A percentile compares a stretch with the other conserved stretches of the same genome.
Conservation (phyloP, 2,113 vertebrate genomes). For the Gavia stellata region DNA sequence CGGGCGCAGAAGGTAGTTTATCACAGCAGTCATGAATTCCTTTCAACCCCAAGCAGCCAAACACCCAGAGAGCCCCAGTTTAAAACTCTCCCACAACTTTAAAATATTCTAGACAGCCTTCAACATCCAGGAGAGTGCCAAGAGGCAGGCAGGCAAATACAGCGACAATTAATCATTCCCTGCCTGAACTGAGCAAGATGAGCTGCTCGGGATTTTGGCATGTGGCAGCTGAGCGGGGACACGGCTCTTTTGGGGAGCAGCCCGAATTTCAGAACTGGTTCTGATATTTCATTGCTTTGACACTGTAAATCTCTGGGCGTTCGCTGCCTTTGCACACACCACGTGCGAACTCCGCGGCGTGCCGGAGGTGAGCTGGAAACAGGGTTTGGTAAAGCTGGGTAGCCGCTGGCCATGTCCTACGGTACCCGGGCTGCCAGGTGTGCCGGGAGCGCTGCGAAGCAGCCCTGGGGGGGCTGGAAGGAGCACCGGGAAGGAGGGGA, state of each 20-base stretch:
- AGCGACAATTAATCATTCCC: neutral
- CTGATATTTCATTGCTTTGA: neutral
- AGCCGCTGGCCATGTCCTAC: fast-evolving
- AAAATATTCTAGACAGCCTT: neutral
- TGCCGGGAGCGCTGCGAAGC: neutral
- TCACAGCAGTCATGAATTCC: neutral
- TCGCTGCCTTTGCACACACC: neutral
- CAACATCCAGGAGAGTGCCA: neutral
- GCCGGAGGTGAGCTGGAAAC: neutral
- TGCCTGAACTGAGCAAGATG: neutral
- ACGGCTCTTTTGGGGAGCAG: neutral
- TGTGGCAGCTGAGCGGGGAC: neutral
- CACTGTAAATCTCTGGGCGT: neutral
- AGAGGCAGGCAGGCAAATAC: neutral
- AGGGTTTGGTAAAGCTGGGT: no score
- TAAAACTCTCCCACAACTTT: neutral
- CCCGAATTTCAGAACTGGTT: neutral
- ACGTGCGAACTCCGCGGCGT: fast-evolving
- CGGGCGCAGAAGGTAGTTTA: neutral
- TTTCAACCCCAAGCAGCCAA: neutral
- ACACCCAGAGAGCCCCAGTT: neutral
- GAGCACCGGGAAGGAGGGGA: neutral
- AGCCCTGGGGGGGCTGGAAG: neutral
- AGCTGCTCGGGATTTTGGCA: neutral
- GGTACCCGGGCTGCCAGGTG: neutral